Percentiles rank a stretch among this genome's conserved stretches.
Conservation (phyloP, 2,888 invertebrate species). For the Caenorhabditis sp. region DNA sequence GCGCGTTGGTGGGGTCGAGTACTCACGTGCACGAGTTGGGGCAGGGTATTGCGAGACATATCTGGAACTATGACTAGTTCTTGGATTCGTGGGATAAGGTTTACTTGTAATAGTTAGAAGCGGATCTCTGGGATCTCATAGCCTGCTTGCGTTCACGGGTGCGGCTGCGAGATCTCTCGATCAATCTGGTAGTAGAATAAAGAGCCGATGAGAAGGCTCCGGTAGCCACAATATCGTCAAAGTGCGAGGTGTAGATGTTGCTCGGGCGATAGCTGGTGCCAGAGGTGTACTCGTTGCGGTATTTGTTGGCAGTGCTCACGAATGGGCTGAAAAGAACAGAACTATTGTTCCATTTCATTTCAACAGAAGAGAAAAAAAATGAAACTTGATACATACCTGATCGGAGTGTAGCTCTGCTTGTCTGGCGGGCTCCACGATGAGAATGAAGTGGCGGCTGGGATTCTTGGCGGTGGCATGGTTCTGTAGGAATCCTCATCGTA, state of each 20-base stretch:
- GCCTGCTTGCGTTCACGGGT: slow-evolving; percentile 82
- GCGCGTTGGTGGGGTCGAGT: slow-evolving; percentile 80
- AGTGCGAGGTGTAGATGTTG: slow-evolving; percentile 79
- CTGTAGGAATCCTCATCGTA: slow-evolving; percentile 79
- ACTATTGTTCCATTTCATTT: no score
- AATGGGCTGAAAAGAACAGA: slow-evolving; percentile 76
- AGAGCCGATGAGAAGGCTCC: slow-evolving; percentile 82
- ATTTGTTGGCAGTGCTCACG: slow-evolving; percentile 77
- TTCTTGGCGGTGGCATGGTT: slow-evolving; percentile 78
- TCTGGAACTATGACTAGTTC: slow-evolving; percentile 40
- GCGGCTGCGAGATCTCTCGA: slow-evolving; percentile 81
- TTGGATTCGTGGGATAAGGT: not conserved
- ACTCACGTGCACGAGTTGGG: slow-evolving; percentile 81
- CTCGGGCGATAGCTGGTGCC: slow-evolving; percentile 72
- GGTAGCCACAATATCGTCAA: slow-evolving; percentile 81
- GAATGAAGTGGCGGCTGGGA: slow-evolving; percentile 80
- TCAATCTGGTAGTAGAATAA: slow-evolving; percentile 80
- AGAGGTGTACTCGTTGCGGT: slow-evolving; percentile 78
- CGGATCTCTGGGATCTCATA: slow-evolving; percentile 79
- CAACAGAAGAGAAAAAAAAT: no score
- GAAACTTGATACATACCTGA: slow-evolving; percentile 61
- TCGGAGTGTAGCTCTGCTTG: slow-evolving; percentile 78
- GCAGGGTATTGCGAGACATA: slow-evolving; percentile 76
- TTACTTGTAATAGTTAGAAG: slow-evolving; percentile 79
- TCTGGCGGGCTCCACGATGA: slow-evolving; percentile 81